A percentile compares a stretch with the other conserved stretches of the same genome.
These are phyloP conservation scores for Amiota mariae DNA, from an alignment of 2,888 invertebrate genomes.

Conservation along the genomic window DNA sequence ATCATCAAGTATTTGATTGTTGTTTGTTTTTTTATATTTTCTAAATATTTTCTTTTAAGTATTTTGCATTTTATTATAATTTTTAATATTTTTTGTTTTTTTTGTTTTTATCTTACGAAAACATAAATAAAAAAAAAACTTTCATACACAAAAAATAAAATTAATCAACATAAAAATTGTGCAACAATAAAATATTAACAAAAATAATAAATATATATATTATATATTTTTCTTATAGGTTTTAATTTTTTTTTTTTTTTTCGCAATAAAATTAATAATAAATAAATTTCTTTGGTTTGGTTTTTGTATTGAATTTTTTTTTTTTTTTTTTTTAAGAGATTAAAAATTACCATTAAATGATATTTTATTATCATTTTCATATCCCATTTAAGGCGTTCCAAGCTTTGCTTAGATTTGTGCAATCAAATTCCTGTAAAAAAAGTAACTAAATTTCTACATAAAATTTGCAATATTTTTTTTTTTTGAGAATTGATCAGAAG, in stretches of 20 bases:
- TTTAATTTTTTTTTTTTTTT: background rate
- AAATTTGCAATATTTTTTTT: conserved; percentile 45
- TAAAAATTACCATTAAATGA: too few relatives aligned
- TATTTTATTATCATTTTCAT: background rate
- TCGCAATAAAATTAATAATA: conserved; percentile 7
- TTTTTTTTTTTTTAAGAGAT: background rate
- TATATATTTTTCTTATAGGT: background rate
- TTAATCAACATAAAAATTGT: conserved; percentile 15
- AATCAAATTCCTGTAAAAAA: conserved; percentile 53
- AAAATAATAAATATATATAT: conserved; percentile 13
- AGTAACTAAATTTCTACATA: conserved; percentile 60
- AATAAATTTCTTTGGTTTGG: conserved; percentile 12
- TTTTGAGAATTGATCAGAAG: background rate
- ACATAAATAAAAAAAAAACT: conserved; percentile 3
- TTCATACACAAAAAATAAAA: conserved; percentile 16
- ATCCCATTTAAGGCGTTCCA: conserved; percentile 9
- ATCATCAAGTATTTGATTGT: background rate
- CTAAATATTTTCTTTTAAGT: background rate
- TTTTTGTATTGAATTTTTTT: background rate
- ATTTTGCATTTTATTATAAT: background rate
- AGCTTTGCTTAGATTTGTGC: background rate
- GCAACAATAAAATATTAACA: conserved; percentile 14
- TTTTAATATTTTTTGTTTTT: background rate
- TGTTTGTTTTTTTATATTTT: background rate
- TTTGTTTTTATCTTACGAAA: background rate